Evolutionary conservation across 2,888 invertebrate species (phyloP).

Genomic region (Troides oblongomaculatus): DNA sequence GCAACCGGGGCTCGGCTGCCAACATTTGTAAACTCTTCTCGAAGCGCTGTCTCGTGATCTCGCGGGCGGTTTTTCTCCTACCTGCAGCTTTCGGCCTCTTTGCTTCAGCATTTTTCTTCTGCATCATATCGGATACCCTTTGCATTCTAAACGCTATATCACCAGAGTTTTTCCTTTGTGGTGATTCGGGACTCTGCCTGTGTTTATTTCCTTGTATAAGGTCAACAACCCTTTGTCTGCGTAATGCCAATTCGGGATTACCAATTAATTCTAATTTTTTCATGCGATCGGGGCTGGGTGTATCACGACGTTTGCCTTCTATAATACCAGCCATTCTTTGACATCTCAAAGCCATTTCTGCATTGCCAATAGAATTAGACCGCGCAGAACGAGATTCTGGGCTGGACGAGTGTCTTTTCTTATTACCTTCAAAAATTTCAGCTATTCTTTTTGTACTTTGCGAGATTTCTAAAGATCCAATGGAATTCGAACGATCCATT

Average conservation of each 20-base stretch:
- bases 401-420: constrained; percentile 53
- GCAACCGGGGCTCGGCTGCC: constrained; percentile 85
- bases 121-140: constrained; percentile 86
- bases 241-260: constrained; percentile 58
- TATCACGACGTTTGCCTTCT: constrained; percentile 56
- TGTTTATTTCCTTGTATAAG: constrained; percentile 54
- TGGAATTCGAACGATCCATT: constrained; percentile 54
- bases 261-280: constrained; percentile 54
- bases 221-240: constrained; percentile 59
- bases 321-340: constrained; percentile 65
- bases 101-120: constrained; percentile 82
- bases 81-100: constrained; percentile 53
- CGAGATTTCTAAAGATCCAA: constrained; percentile 50
- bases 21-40: constrained; percentile 93
- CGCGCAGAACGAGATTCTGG: constrained; percentile 50
- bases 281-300: constrained; percentile 53
- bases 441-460: constrained; percentile 58
- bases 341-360: constrained; percentile 57
- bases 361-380: constrained; percentile 50
- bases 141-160: constrained; percentile 83
- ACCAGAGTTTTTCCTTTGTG: constrained; percentile 51
- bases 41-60: constrained; percentile 88
- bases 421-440: constrained; percentile 58
- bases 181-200: constrained; percentile 37
- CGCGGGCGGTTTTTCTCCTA: constrained; percentile 63